phyloP scores from a whole-genome alignment of 1,140 invertebrate genomes.

The Drosophila arawakana region DNA sequence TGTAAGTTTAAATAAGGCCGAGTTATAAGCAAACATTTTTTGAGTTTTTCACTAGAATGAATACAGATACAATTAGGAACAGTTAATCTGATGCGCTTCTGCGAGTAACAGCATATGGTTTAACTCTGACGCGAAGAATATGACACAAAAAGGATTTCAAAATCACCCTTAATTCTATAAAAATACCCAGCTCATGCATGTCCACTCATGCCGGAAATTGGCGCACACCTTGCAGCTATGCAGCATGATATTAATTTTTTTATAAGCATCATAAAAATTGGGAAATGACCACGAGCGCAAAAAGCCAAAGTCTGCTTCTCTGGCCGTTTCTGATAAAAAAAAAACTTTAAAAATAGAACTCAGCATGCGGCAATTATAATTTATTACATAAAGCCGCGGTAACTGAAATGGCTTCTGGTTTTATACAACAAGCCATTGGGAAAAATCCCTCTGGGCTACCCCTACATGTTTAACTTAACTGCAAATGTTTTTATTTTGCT shows the following conservation, averaged over 20 bases:
- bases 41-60: not conserved
- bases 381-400: constrained; percentile 75
- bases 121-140: not conserved
- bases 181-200: constrained; percentile 39
- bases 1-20: not conserved
- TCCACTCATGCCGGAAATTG: constrained; percentile 73
- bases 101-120: constrained; percentile 54
- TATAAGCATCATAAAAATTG: constrained; percentile 64
- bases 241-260: constrained; percentile 58
- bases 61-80: constrained; percentile 57
- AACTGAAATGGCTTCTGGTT: constrained; percentile 33
- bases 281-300: constrained; percentile 53
- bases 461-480: constrained; percentile 35
- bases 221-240: constrained; percentile 78
- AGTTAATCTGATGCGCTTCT: constrained; percentile 40
- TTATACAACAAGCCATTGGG: not conserved
- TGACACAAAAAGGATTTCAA: constrained; percentile 1
- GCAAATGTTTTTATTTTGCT: constrained; percentile 11
- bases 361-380: constrained; percentile 77
- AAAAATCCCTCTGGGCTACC: constrained; percentile 3
- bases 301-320: constrained; percentile 23
- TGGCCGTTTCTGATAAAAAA: constrained; percentile 3
- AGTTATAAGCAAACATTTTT: constrained; percentile 6
- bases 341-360: constrained; percentile 25
- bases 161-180: constrained; percentile 34